Evolutionary conservation across 2,113 vertebrate genomes (phyloP).

Genomic region (Siniperca knerii): DNA sequence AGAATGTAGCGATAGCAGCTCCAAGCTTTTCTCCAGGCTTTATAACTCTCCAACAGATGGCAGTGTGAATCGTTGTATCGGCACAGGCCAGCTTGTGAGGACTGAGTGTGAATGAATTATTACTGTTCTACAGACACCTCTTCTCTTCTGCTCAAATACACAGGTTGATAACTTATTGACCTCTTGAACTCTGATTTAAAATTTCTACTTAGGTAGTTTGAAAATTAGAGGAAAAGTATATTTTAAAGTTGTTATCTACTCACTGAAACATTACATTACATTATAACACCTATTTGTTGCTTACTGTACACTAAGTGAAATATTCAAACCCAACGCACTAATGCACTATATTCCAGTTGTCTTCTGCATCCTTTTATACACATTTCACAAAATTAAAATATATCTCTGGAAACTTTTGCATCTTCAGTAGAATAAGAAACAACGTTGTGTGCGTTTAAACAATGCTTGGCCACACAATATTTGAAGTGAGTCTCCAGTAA

Average conservation of each 20-base stretch:
- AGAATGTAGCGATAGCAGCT: conserved; percentile 46
- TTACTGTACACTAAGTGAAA: not conserved
- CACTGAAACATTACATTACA: not conserved
- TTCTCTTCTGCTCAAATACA: conserved; percentile 1
- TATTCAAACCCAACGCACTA: not conserved
- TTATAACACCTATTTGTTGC: not conserved
- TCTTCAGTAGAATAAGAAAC: not conserved
- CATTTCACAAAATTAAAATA: not conserved
- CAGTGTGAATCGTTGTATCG: conserved; percentile 73
- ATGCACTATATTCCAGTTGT: not conserved
- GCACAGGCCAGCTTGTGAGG: conserved; percentile 28
- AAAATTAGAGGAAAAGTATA: not conserved
- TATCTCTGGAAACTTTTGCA: not conserved
- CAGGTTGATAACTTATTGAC: not conserved
- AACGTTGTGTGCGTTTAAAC: not conserved
- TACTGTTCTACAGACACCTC: not conserved
- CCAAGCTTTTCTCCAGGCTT: conserved; percentile 44
- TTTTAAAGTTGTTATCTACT: not conserved
- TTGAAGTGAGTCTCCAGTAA: not conserved
- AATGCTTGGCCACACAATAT: not conserved
- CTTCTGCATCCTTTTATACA: not conserved
- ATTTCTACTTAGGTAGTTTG: not conserved
- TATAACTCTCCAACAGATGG: conserved; percentile 79
- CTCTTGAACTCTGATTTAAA: not conserved
- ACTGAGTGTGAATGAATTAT: conserved; percentile 2